Percentiles rank a stretch among this genome's conserved stretches.
Evolutionary conservation across 35 echinoderm and acorn worm genomes (phyloP).

Genomic region (Stichopus chloronotus): DNA sequence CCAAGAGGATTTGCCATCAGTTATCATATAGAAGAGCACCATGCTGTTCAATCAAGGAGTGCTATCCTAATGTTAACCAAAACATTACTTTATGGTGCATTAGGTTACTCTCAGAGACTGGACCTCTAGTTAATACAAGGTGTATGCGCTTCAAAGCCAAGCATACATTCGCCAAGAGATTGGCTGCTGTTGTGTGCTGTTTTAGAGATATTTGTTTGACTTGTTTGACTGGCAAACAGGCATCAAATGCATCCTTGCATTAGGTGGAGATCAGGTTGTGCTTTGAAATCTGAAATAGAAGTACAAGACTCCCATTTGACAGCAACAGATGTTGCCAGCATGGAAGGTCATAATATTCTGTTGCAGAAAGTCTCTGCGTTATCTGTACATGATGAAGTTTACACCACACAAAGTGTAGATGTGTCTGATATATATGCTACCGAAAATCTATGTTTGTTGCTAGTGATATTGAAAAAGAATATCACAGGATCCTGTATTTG

Average conservation of each 20-base stretch:
- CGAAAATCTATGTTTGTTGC: slow-evolving; percentile 36
- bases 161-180: slow-evolving; percentile 29
- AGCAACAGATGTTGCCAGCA: slow-evolving; percentile 15
- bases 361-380: not conserved
- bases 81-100: slow-evolving; percentile 44
- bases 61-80: slow-evolving; percentile 17
- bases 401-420: not conserved
- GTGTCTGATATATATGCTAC: not conserved
- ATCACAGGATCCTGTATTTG: slow-evolving; percentile 23
- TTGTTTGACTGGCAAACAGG: not conserved
- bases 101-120: slow-evolving; percentile 3
- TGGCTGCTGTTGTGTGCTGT: slow-evolving; percentile 46
- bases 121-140: slow-evolving; percentile 30
- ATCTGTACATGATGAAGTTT: slow-evolving; percentile 21
- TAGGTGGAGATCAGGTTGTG: slow-evolving; percentile 2
- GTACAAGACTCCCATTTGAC: not conserved
- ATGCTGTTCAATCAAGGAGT: not conserved
- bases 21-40: slow-evolving; percentile 36
- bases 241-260: slow-evolving; percentile 44
- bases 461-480: not conserved
- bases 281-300: slow-evolving; percentile 27
- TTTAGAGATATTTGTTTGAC: slow-evolving; percentile 56
- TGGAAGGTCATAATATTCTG: not conserved
- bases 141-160: slow-evolving; percentile 52
- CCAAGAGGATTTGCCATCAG: slow-evolving; percentile 30